A percentile compares a stretch with the other conserved stretches of the same genome.
phyloP scores from a whole-genome alignment of 2,113 vertebrate genomes.

The Phrynosoma platyrhinos region DNA sequence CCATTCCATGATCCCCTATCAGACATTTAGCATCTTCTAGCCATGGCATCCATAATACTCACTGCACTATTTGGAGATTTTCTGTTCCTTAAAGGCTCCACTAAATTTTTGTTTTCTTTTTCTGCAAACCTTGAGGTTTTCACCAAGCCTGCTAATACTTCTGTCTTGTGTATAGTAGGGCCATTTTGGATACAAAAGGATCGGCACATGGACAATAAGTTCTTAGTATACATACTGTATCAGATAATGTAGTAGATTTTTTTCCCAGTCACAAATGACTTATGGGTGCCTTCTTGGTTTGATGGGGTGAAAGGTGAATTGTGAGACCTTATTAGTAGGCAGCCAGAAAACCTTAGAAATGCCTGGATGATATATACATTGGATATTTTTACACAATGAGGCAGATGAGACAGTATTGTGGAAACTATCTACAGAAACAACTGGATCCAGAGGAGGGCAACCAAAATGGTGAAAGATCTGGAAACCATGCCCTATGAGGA shows the following conservation, averaged over 20 bases:
- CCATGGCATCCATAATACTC: background rate
- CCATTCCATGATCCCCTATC: background rate
- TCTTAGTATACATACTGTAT: background rate
- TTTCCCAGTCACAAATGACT: background rate
- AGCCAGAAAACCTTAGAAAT: background rate
- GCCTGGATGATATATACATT: background rate
- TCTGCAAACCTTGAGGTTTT: background rate
- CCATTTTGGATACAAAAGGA: background rate
- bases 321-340: too few relatives aligned
- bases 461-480: too few relatives aligned
- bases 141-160: background rate
- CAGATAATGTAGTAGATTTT: too few relatives aligned
- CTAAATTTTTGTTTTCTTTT: background rate
- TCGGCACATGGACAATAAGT: background rate
- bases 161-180: background rate
- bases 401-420: too few relatives aligned
- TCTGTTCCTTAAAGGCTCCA: background rate
- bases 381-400: too few relatives aligned
- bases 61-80: background rate
- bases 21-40: background rate
- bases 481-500: too few relatives aligned
- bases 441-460: too few relatives aligned
- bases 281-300: background rate
- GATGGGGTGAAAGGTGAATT: background rate
- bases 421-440: background rate